These are phyloP conservation scores for Epinephelus awoara DNA, from an alignment of 2,797 vertebrate species.

Conservation along the genomic window DNA sequence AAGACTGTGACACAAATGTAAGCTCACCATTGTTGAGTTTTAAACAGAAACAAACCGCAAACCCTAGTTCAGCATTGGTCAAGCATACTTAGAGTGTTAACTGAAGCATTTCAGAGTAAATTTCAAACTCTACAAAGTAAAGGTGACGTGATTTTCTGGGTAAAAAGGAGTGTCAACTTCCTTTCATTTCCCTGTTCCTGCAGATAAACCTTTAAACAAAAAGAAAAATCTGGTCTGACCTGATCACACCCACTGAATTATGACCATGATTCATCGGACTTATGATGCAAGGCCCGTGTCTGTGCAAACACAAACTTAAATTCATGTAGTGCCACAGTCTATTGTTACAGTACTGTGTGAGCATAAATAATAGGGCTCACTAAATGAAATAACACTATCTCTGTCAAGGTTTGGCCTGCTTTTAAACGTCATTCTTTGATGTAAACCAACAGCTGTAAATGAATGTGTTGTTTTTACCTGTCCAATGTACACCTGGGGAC, in stretches of 20 bases:
- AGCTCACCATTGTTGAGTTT: background rate
- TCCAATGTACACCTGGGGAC: conserved; percentile 78
- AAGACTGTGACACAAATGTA: no score
- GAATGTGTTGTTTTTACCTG: conserved; percentile 59
- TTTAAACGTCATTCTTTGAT: no score
- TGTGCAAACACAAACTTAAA: conserved; percentile 17
- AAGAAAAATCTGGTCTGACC: conserved; percentile 1
- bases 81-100: background rate
- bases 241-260: conserved; percentile 12
- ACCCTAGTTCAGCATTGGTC: background rate
- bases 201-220: background rate
- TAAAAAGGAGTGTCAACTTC: background rate
- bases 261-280: conserved; percentile 7
- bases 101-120: background rate
- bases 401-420: background rate
- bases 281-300: background rate
- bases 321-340: background rate
- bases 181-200: background rate
- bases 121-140: background rate
- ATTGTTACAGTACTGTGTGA: background rate
- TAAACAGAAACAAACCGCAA: background rate
- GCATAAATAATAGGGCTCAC: background rate
- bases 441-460: background rate
- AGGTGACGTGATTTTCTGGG: background rate
- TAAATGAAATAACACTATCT: background rate